Evolutionary conservation across 2,797 vertebrate genomes (phyloP).

Genomic region (Corythornis leucogaster): DNA sequence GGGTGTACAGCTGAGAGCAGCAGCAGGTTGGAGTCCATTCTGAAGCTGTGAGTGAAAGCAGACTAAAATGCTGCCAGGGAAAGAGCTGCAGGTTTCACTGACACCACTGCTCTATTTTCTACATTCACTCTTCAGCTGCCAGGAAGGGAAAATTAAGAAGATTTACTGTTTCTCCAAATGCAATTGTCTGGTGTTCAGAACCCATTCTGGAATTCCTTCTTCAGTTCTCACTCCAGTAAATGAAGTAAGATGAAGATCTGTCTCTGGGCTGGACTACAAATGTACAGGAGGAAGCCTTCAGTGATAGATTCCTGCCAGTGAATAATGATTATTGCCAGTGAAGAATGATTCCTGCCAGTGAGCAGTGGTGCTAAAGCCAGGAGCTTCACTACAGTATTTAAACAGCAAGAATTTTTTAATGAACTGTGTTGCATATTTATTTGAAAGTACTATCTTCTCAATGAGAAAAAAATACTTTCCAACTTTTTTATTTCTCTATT

Average conservation of each 20-base stretch:
- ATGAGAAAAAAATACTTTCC: not conserved
- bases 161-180: not conserved
- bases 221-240: not conserved
- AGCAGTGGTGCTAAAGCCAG: not conserved
- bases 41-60: not conserved
- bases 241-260: not conserved
- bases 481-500: not conserved
- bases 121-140: not conserved
- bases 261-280: not conserved
- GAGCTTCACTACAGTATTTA: not conserved
- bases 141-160: not conserved
- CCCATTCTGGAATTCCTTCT: not conserved
- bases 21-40: not conserved
- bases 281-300: not conserved
- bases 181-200: not conserved
- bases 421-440: not conserved
- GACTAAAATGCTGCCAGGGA: not conserved
- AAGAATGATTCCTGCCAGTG: not conserved
- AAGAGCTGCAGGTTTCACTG: not conserved
- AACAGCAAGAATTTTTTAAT: not conserved
- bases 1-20: not conserved
- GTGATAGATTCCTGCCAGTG: not conserved
- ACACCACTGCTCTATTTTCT: not conserved
- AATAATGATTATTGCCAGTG: not conserved
- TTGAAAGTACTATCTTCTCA: not conserved